Conservation (phyloP, 2,888 invertebrate species). For the Cactoblastis cactorum region DNA sequence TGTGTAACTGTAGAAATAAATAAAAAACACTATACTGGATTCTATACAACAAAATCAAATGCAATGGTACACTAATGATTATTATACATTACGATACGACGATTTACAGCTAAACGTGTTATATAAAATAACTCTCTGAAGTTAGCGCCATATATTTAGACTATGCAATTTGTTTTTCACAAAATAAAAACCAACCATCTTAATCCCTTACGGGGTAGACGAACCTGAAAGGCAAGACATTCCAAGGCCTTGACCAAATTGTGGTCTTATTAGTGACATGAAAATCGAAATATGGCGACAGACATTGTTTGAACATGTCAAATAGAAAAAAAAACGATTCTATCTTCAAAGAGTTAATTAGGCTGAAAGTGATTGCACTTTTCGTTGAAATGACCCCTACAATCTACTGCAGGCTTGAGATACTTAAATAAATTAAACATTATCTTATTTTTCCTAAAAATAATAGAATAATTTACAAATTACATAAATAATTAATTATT, state of each 20-base stretch:
- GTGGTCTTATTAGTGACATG: too few species aligned
- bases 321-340: too few species aligned
- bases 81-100: constrained; percentile 8
- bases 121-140: constrained; percentile 13
- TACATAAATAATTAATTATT: constrained; percentile 5
- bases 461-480: constrained; percentile 9
- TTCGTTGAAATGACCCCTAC: constrained; percentile 1
- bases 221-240: too few species aligned
- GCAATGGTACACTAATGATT: constrained; percentile 12
- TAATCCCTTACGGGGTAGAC: too few species aligned
- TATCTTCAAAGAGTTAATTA: neutral
- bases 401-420: neutral
- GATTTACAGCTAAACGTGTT: constrained; percentile 32
- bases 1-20: neutral
- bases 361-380: neutral
- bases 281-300: too few species aligned
- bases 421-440: constrained; percentile 2
- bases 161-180: too few species aligned
- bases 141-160: too few species aligned
- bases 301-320: too few species aligned
- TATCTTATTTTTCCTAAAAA: neutral
- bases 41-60: constrained; percentile 24
- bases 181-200: too few species aligned
- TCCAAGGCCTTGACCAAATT: too few species aligned
- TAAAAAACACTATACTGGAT: neutral